phyloP scores from a whole-genome alignment of 2,888 invertebrate genomes.

The Lamproptera curius region DNA sequence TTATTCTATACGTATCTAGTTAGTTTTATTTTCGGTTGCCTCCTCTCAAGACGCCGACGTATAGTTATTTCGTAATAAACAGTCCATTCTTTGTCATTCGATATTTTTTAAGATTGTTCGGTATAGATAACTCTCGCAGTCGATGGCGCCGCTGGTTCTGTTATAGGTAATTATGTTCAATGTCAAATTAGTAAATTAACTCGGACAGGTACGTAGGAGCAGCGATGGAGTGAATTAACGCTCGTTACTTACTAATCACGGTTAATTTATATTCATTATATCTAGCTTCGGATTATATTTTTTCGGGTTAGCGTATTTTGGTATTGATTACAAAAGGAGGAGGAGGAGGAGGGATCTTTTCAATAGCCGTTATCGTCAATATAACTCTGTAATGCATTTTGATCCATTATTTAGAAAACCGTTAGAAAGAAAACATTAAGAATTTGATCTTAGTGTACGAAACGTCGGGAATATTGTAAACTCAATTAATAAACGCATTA shows the following conservation, averaged over 20 bases:
- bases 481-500: too few species aligned
- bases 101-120: conserved; percentile 63
- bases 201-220: conserved; percentile 16
- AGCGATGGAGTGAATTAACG: conserved; percentile 12
- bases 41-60: conserved; percentile 50
- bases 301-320: too few species aligned
- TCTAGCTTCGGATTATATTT: too few species aligned
- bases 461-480: too few species aligned
- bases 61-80: conserved; percentile 75
- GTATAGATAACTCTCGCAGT: conserved; percentile 51
- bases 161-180: conserved; percentile 51
- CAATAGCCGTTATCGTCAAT: too few species aligned
- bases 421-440: too few species aligned
- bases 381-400: too few species aligned
- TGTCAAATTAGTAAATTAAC: conserved; percentile 42
- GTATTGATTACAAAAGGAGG: too few species aligned
- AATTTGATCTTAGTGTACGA: too few species aligned
- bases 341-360: too few species aligned
- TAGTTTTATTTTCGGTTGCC: conserved; percentile 76
- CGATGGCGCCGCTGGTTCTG: conserved; percentile 57
- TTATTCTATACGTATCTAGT: conserved; percentile 62
- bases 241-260: conserved; percentile 4
- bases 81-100: conserved; percentile 73
- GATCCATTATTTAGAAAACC: too few species aligned
- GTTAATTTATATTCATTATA: conserved; percentile 3